Evolutionary conservation across 2,888 invertebrate species (phyloP).

Genomic region (Rhamphomyia laevipes): DNA sequence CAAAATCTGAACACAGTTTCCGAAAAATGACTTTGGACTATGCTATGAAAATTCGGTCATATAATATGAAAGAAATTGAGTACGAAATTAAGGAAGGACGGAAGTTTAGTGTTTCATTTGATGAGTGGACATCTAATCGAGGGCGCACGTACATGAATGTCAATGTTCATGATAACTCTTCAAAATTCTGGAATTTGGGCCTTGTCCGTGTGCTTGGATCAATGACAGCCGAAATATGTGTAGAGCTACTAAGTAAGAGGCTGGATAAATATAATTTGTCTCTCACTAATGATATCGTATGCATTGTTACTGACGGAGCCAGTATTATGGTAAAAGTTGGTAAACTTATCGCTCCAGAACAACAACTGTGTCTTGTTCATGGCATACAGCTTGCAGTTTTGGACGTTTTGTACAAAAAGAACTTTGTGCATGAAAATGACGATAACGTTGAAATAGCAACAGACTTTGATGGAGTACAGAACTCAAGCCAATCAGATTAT

Average conservation of each 20-base stretch:
- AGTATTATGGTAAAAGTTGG: slow-evolving; percentile 1
- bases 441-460: background rate
- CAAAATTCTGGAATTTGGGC: slow-evolving; percentile 5
- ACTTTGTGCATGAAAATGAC: background rate
- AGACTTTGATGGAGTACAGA: background rate
- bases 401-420: slow-evolving; percentile 1
- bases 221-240: slow-evolving; percentile 3
- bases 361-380: slow-evolving; percentile 1
- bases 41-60: slow-evolving; percentile 1
- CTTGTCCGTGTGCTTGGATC: background rate
- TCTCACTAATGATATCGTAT: background rate
- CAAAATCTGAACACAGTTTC: slow-evolving; percentile 3
- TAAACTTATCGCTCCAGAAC: slow-evolving; percentile 3
- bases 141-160: slow-evolving; percentile 5
- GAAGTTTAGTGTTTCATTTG: slow-evolving; percentile 4
- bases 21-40: background rate
- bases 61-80: background rate
- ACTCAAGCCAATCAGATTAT: background rate
- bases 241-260: background rate
- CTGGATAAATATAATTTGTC: background rate
- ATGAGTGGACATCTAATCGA: slow-evolving; percentile 5
- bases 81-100: background rate
- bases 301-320: background rate
- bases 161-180: slow-evolving; percentile 1
- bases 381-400: slow-evolving; percentile 2